A percentile compares a stretch with the other conserved stretches of the same genome.
phyloP scores from a whole-genome alignment of 2,888 invertebrate genomes.

The Calameuta filiformis region DNA sequence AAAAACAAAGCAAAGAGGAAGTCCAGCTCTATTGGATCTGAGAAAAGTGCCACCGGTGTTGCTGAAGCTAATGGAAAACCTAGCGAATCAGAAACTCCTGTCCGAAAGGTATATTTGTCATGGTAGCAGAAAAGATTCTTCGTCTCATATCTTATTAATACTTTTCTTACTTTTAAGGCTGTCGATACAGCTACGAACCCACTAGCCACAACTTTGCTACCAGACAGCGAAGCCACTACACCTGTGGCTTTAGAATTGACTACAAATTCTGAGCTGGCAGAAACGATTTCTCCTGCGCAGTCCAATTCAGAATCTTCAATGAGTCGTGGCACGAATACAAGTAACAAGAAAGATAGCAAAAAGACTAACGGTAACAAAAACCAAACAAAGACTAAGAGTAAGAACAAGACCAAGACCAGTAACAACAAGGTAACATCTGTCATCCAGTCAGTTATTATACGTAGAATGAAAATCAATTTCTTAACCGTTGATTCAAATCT shows the following conservation, averaged over 20 bases:
- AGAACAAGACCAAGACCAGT: conserved; percentile 35
- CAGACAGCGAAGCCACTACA: too few relatives aligned
- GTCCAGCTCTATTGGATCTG: conserved; percentile 15
- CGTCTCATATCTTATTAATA: too few relatives aligned
- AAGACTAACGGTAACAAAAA: conserved; percentile 56
- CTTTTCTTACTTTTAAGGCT: too few relatives aligned
- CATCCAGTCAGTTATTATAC: conserved; percentile 42
- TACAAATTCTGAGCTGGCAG: too few relatives aligned
- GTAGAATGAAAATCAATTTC: not conserved
- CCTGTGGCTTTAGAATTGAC: too few relatives aligned
- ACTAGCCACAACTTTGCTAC: too few relatives aligned
- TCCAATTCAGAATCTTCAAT: not conserved
- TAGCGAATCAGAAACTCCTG: too few relatives aligned
- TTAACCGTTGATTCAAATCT: conserved; percentile 11
- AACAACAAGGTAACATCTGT: conserved; percentile 43
- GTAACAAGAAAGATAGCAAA: conserved; percentile 35
- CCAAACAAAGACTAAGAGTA: conserved; percentile 45
- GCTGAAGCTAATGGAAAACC: not conserved
- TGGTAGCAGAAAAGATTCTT: too few relatives aligned
- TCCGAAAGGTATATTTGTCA: too few relatives aligned
- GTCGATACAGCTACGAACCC: too few relatives aligned
- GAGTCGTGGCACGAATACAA: conserved; percentile 10
- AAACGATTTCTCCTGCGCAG: not conserved
- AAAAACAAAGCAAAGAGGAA: conserved; percentile 24
- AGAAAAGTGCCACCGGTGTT: not conserved